phyloP scores from a whole-genome alignment of 2,113 vertebrate genomes.

The Gallinago paraguaiae region DNA sequence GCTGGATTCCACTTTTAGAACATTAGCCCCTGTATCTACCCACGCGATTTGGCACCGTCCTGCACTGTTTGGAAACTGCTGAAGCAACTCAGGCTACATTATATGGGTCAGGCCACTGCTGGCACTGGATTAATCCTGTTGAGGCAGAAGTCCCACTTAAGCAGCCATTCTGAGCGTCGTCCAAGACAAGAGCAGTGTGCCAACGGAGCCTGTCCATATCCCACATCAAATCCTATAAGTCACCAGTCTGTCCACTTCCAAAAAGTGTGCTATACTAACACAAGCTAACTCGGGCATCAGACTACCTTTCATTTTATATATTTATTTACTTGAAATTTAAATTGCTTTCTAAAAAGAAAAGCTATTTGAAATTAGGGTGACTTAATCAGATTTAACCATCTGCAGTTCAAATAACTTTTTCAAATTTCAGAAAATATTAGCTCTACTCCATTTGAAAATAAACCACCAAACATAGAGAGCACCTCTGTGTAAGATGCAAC shows the following conservation, averaged over 20 bases:
- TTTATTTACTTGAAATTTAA: background rate
- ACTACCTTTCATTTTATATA: background rate
- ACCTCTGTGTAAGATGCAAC: background rate
- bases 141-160: background rate
- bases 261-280: background rate
- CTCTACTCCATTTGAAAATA: background rate
- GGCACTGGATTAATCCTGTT: background rate
- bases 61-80: background rate
- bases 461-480: background rate
- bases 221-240: background rate
- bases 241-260: background rate
- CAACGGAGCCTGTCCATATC: background rate
- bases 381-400: background rate
- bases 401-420: background rate
- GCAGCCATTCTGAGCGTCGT: fast-evolving
- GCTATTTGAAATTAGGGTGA: background rate
- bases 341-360: background rate
- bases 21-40: background rate
- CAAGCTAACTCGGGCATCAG: background rate
- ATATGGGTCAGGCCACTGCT: background rate
- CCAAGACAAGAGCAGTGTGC: background rate
- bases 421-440: background rate
- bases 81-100: background rate
- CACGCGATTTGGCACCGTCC: fast-evolving
- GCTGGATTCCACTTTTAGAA: background rate